These are phyloP conservation scores for Intellagama lesueurii DNA, from an alignment of 2,797 vertebrate species.

Conservation along the genomic window DNA sequence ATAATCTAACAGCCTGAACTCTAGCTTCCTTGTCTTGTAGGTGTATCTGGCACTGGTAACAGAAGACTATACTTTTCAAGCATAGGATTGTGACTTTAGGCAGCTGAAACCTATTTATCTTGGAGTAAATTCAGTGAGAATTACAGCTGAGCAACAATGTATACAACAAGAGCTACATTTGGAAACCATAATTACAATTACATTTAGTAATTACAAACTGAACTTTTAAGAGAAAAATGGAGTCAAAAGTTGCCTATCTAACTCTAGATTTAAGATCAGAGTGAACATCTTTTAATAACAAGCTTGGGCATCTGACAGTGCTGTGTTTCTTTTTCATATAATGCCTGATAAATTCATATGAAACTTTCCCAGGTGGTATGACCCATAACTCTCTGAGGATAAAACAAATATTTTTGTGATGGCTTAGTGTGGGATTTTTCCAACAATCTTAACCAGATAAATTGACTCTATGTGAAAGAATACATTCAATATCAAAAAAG, in stretches of 20 bases:
- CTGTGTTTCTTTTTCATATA: neutral
- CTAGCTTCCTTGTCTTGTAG: neutral
- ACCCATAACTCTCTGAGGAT: neutral
- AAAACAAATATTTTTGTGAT: neutral
- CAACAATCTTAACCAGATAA: slow-evolving; percentile 2
- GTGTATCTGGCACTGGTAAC: neutral
- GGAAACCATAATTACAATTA: neutral
- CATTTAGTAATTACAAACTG: neutral
- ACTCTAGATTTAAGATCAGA: neutral
- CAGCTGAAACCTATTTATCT: neutral
- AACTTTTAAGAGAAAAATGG: neutral
- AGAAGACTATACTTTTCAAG: neutral
- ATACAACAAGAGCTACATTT: neutral
- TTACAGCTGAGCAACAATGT: neutral
- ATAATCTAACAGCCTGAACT: too few species aligned
- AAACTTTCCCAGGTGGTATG: neutral
- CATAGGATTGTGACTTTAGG: neutral
- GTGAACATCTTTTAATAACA: neutral
- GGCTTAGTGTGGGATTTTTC: neutral
- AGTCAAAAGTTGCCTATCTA: neutral
- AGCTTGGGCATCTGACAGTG: neutral
- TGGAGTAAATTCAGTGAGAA: neutral
- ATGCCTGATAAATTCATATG: neutral
- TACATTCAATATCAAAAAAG: neutral
- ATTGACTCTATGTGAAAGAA: neutral